phyloP scores from a whole-genome alignment of 1,140 invertebrate species.

The Diachasmimorpha longicaudata region DNA sequence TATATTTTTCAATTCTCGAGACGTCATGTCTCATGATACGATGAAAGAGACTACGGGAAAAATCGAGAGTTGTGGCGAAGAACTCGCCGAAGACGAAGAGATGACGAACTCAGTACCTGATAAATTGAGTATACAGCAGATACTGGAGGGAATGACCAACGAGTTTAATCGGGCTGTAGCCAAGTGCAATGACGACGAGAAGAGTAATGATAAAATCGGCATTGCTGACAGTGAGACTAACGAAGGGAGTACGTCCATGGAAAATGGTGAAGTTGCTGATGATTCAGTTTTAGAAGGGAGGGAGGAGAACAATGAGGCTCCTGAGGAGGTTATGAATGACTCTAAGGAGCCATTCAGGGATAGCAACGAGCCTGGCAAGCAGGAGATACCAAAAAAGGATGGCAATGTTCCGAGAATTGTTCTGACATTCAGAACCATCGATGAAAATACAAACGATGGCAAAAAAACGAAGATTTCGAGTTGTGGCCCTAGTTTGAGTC shows the following conservation, averaged over 20 bases:
- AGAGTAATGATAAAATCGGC: conserved; percentile 33
- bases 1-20: no score
- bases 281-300: conserved; percentile 17
- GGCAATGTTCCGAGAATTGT: conserved; percentile 54
- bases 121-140: conserved; percentile 58
- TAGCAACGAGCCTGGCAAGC: conserved; percentile 31
- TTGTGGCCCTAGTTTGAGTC: conserved; percentile 52
- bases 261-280: conserved; percentile 29
- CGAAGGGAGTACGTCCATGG: background rate
- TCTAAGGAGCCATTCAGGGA: conserved; percentile 22
- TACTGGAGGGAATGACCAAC: conserved; percentile 62
- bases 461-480: conserved; percentile 59
- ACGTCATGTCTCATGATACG: conserved; percentile 42
- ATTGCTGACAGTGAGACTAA: background rate
- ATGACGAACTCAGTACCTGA: conserved; percentile 42
- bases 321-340: background rate
- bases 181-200: background rate
- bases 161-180: conserved; percentile 56
- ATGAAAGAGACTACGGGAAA: conserved; percentile 17
- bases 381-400: conserved; percentile 46
- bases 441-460: conserved; percentile 58
- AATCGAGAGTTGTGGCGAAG: conserved; percentile 39
- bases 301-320: conserved; percentile 25
- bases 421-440: conserved; percentile 58
- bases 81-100: conserved; percentile 47